A percentile compares a stretch with the other conserved stretches of the same genome.
Evolutionary conservation across 92 coral and sea anemone species (phyloP).

Genomic region (Epizoanthus stellaris): DNA sequence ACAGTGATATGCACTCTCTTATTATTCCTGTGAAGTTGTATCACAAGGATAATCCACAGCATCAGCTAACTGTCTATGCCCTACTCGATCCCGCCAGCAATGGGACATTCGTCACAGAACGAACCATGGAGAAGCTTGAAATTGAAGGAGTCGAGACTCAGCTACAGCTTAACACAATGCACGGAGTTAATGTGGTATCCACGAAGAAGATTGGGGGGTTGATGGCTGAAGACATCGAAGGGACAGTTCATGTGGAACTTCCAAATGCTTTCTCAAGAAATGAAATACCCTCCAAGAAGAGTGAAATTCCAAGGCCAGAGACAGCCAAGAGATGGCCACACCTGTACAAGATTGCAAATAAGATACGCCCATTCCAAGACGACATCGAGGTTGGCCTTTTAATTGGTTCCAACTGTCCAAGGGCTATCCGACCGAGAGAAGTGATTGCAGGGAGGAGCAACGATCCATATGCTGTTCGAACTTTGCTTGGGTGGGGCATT

Average conservation of each 20-base stretch:
- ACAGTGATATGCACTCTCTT: slow-evolving; percentile 49
- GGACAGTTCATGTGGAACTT: slow-evolving; percentile 29
- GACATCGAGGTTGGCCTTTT: slow-evolving; percentile 34
- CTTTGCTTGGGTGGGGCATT: slow-evolving; percentile 50
- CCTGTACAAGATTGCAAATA: not conserved
- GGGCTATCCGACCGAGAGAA: slow-evolving; percentile 35
- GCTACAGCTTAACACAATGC: slow-evolving; percentile 52
- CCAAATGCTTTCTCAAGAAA: slow-evolving; percentile 48
- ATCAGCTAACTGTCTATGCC: slow-evolving; percentile 44
- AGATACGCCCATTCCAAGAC: slow-evolving; percentile 35
- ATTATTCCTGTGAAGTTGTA: slow-evolving; percentile 49
- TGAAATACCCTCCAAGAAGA: slow-evolving; percentile 47
- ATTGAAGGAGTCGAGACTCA: slow-evolving; percentile 41
- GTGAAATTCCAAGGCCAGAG: slow-evolving; percentile 59
- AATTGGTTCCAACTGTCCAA: slow-evolving; percentile 46
- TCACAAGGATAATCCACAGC: slow-evolving; percentile 42
- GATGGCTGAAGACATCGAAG: slow-evolving; percentile 33
- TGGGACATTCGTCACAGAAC: slow-evolving; percentile 53
- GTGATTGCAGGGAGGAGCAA: slow-evolving; percentile 54
- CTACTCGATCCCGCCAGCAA: slow-evolving; percentile 59
- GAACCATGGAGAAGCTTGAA: slow-evolving; percentile 35
- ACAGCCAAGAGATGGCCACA: slow-evolving; percentile 15
- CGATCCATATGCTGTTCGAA: slow-evolving; percentile 57
- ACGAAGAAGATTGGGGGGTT: slow-evolving; percentile 48
- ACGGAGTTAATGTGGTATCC: slow-evolving; percentile 50